Evolutionary conservation across 2,797 vertebrate genomes (phyloP).

Genomic region (Hyperoplus lanceolatus): DNA sequence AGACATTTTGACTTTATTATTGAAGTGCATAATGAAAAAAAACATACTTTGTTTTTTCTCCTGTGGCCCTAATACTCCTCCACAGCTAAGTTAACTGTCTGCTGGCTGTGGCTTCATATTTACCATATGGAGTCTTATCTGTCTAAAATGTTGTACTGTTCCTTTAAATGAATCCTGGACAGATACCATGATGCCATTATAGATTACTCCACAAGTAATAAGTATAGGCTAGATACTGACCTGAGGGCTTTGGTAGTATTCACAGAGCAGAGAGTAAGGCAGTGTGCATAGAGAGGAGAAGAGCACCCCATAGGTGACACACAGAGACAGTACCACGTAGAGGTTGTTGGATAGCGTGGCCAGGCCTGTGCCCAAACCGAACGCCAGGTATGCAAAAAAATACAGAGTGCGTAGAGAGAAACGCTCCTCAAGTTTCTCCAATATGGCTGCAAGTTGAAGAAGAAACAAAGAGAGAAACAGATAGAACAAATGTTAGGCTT

Average conservation of each 20-base stretch:
- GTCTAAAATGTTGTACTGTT: background rate
- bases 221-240: conserved; percentile 77
- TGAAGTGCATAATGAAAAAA: no score
- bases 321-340: conserved; percentile 95
- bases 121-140: background rate
- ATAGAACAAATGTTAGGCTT: background rate
- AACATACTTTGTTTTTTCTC: background rate
- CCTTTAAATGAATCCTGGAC: background rate
- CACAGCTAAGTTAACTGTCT: background rate
- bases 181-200: background rate
- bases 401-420: conserved; percentile 95
- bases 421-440: conserved; percentile 96
- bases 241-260: conserved; percentile 98
- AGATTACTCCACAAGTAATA: background rate
- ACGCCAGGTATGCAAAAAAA: conserved; percentile 96
- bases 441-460: conserved; percentile 84
- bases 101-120: conserved; percentile 3
- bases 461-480: conserved; percentile 29
- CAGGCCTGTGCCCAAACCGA: conserved; percentile 95
- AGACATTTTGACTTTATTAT: no score
- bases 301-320: conserved; percentile 94
- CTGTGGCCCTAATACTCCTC: background rate
- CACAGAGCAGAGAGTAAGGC: conserved; percentile 98
- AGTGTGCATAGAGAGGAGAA: conserved; percentile 98
- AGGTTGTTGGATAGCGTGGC: conserved; percentile 95